Evolutionary conservation across 53 echinoderm and acorn worm genomes (phyloP).

Genomic region (Zoroaster sp.): DNA sequence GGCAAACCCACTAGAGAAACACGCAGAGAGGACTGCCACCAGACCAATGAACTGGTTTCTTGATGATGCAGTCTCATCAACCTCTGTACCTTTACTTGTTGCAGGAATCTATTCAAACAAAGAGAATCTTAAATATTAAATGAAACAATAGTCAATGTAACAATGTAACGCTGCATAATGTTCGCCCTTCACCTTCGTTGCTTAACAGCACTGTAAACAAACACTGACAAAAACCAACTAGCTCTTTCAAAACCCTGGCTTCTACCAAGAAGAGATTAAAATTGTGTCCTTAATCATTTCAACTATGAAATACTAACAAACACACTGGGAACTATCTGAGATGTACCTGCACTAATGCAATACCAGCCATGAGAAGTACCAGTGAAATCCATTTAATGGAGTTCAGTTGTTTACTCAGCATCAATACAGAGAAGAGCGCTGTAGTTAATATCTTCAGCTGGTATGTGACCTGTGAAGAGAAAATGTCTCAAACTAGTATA

Average conservation of each 20-base stretch:
- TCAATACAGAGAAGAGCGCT: slow-evolving; percentile 93
- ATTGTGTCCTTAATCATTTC: too few relatives aligned
- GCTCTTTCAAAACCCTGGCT: too few relatives aligned
- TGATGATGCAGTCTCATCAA: slow-evolving; percentile 38
- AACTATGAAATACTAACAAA: too few relatives aligned
- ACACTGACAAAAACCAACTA: too few relatives aligned
- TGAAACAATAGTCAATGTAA: too few relatives aligned
- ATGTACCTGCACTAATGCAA: slow-evolving; percentile 87
- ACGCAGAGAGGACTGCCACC: slow-evolving; percentile 80
- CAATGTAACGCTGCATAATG: too few relatives aligned
- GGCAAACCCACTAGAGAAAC: slow-evolving; percentile 95
- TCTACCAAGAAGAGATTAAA: too few relatives aligned
- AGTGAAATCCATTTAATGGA: slow-evolving; percentile 79
- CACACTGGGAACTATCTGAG: not conserved
- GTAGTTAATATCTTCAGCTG: slow-evolving; percentile 96
- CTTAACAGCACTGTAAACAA: too few relatives aligned
- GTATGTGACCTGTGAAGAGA: slow-evolving; percentile 80
- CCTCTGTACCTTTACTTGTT: too few relatives aligned
- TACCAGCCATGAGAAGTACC: slow-evolving; percentile 82
- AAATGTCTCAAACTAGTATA: too few relatives aligned
- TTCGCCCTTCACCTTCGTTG: too few relatives aligned
- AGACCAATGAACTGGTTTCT: slow-evolving; percentile 77
- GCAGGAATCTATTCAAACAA: not conserved
- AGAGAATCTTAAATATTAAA: too few relatives aligned
- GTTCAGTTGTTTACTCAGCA: slow-evolving; percentile 75